Evolutionary conservation across 1,140 invertebrate species (phyloP).

Genomic region (Drosophila sucinea): DNA sequence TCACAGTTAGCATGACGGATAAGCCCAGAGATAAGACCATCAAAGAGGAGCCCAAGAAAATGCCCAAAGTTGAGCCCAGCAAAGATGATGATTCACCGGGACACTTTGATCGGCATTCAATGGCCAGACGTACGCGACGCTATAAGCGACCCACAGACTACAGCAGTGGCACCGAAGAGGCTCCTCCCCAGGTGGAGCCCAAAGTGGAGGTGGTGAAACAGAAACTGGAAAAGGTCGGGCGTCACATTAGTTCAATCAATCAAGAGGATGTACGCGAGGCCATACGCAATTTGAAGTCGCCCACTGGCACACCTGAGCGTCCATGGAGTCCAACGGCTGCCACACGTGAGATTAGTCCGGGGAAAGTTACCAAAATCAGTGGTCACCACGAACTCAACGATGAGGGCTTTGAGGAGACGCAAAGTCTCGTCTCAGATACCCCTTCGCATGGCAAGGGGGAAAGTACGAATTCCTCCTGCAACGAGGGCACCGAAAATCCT

Average conservation of each 20-base stretch:
- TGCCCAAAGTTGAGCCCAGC: slow-evolving; percentile 68
- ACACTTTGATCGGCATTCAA: slow-evolving; percentile 93
- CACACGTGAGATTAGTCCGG: slow-evolving; percentile 66
- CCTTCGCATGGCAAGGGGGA: slow-evolving; percentile 88
- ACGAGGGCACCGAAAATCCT: slow-evolving; percentile 82
- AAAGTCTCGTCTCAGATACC: slow-evolving; percentile 92
- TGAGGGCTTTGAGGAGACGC: slow-evolving; percentile 95
- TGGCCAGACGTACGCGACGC: slow-evolving; percentile 90
- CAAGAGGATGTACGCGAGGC: slow-evolving; percentile 87
- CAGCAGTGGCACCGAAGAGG: slow-evolving; percentile 85
- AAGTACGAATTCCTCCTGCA: slow-evolving; percentile 87
- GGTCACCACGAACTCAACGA: slow-evolving; percentile 90
- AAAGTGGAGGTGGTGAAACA: slow-evolving; percentile 25
- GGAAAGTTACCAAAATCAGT: slow-evolving; percentile 46
- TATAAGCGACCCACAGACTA: slow-evolving; percentile 90
- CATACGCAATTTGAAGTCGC: slow-evolving; percentile 86
- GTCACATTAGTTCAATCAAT: slow-evolving; percentile 85
- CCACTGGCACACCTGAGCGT: slow-evolving; percentile 85
- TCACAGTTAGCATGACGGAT: slow-evolving; percentile 68
- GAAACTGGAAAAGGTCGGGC: slow-evolving; percentile 82
- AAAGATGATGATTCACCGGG: slow-evolving; percentile 84
- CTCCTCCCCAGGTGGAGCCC: slow-evolving; percentile 65
- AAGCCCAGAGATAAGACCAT: slow-evolving; percentile 50
- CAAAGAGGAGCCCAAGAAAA: slow-evolving; percentile 26
- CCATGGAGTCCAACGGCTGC: slow-evolving; percentile 83